These are phyloP conservation scores for Drosophila imparisetae DNA, from an alignment of 2,888 invertebrate species.

Conservation along the genomic window DNA sequence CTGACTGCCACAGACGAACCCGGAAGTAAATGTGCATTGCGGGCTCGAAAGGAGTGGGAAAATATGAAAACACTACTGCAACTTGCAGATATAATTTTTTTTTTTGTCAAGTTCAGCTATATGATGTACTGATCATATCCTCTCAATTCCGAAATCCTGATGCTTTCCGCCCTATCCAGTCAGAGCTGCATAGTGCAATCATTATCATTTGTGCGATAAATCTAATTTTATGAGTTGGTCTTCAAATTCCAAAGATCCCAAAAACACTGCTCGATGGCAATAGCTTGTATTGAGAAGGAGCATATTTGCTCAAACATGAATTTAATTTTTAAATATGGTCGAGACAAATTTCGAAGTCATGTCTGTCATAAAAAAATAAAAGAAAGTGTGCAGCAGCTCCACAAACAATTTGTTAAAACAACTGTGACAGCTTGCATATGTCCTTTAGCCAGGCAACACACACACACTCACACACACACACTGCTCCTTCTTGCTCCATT, in stretches of 20 bases:
- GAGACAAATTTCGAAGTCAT: constrained; percentile 40
- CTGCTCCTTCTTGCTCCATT: neutral
- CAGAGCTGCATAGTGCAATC: no score
- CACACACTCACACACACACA: constrained; percentile 15
- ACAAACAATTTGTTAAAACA: constrained; percentile 79
- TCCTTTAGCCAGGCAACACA: constrained; percentile 56
- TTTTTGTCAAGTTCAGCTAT: no score
- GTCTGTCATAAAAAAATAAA: constrained; percentile 21
- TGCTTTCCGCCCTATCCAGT: neutral
- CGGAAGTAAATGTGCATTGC: constrained; percentile 7
- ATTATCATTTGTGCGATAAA: neutral
- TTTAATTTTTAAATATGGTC: constrained; percentile 28
- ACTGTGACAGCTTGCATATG: constrained; percentile 81
- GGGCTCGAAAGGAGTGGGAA: neutral
- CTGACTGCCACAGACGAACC: constrained; percentile 58
- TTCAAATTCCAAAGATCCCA: neutral
- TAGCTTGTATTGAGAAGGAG: neutral
- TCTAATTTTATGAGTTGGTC: neutral
- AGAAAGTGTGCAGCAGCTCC: constrained; percentile 38
- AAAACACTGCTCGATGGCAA: neutral
- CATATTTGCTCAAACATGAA: neutral
- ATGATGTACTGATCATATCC: no score
- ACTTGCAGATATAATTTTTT: no score
- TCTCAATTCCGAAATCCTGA: no score
- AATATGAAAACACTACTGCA: constrained; percentile 2